Percentiles rank a stretch among this genome's conserved stretches.
Evolutionary conservation across 2,113 vertebrate species (phyloP).

Genomic region (Burhinus oedicnemus): DNA sequence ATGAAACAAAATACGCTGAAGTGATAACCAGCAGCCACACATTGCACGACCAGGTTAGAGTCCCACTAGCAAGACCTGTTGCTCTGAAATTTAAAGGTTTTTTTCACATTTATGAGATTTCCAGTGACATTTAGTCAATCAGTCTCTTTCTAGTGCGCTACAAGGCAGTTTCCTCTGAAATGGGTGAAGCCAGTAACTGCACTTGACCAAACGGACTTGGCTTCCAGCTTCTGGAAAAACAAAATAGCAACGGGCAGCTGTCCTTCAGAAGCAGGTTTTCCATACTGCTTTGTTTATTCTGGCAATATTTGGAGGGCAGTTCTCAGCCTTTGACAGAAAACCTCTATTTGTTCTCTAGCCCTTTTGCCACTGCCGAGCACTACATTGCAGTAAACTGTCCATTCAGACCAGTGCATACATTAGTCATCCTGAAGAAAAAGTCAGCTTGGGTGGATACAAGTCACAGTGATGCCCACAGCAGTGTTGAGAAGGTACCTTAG

Average conservation of each 20-base stretch:
- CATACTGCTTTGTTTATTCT: neutral
- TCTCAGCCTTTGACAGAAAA: neutral
- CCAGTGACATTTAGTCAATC: constrained; percentile 42
- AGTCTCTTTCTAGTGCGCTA: constrained; percentile 27
- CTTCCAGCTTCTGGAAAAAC: constrained; percentile 27
- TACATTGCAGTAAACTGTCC: neutral
- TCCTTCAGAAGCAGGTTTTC: constrained; percentile 3
- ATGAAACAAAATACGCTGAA: neutral
- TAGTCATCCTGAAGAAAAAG: neutral
- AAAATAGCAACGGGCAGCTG: neutral
- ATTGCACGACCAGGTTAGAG: neutral
- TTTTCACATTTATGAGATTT: constrained; percentile 63
- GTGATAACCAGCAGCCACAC: neutral
- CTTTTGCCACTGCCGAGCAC: neutral
- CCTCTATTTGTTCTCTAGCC: neutral
- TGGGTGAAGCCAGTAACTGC: neutral
- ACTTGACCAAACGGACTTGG: neutral
- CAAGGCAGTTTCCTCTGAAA: constrained; percentile 21
- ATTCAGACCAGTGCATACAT: neutral
- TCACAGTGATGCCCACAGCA: neutral
- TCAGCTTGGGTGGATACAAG: neutral
- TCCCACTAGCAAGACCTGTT: neutral
- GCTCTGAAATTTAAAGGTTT: constrained; percentile 52
- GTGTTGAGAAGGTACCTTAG: neutral
- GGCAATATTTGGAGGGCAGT: neutral